These are phyloP conservation scores for Xiphydria camelus DNA, from an alignment of 2,888 invertebrate species.

Conservation along the genomic window DNA sequence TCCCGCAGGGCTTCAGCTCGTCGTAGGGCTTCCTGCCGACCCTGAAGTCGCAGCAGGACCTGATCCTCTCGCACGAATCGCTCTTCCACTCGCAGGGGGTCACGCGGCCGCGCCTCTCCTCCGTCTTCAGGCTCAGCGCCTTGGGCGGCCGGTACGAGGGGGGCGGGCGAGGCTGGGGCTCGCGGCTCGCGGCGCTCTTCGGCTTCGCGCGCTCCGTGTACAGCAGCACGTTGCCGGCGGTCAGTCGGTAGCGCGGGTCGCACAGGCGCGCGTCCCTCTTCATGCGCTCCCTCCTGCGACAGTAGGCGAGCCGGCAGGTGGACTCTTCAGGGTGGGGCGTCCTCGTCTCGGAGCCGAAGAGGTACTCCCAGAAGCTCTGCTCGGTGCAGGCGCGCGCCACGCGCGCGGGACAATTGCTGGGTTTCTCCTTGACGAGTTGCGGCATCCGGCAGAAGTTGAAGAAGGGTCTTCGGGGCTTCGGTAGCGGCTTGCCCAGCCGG, in stretches of 20 bases:
- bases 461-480: conserved; percentile 5
- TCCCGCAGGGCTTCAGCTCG: conserved; percentile 26
- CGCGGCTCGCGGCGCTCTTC: background rate
- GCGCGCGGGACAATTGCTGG: conserved; percentile 1
- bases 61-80: background rate
- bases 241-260: conserved; percentile 29
- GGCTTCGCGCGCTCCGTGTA: conserved; percentile 17
- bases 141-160: conserved; percentile 23
- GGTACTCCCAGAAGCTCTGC: conserved; percentile 22
- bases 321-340: conserved; percentile 13
- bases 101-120: conserved; percentile 1
- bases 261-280: conserved; percentile 23
- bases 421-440: conserved; percentile 10
- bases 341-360: conserved; percentile 15
- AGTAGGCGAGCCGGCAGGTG: conserved; percentile 13
- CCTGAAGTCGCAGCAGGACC: background rate
- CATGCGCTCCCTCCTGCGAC: background rate
- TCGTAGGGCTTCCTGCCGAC: conserved; percentile 20
- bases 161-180: conserved; percentile 25
- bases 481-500: conserved; percentile 5
- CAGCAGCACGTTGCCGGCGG: conserved; percentile 24
- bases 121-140: conserved; percentile 21
- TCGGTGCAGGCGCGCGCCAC: background rate
- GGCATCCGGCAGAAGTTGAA: conserved; percentile 19
- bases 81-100: conserved; percentile 6